Evolutionary conservation across 2,888 invertebrate genomes (phyloP).

Genomic region (Leptinotarsa tumamoca): DNA sequence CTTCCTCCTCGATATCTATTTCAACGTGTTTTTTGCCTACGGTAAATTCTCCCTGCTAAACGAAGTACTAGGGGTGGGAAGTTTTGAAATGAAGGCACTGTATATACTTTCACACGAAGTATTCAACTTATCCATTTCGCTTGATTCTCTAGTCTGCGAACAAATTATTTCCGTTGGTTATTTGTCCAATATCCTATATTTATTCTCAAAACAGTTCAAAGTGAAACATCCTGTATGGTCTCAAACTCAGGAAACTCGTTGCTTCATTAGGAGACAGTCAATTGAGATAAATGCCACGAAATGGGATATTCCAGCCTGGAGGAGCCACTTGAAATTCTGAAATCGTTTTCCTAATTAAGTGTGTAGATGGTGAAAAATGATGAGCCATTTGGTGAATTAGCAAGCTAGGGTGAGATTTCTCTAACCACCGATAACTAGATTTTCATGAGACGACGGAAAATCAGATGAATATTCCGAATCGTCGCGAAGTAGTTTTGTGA

Average conservation of each 20-base stretch:
- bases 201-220: not conserved
- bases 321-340: slow-evolving; percentile 24
- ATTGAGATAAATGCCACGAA: slow-evolving; percentile 26
- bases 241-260: not conserved
- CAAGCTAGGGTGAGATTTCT: not conserved
- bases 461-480: too few relatives aligned
- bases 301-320: slow-evolving; percentile 17
- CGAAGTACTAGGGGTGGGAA: too few relatives aligned
- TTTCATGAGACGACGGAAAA: not conserved
- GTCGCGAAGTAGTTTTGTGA: not conserved
- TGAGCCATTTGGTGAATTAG: slow-evolving; percentile 23
- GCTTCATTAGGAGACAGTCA: slow-evolving; percentile 18
- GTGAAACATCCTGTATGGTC: not conserved
- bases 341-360: slow-evolving; percentile 24
- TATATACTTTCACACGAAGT: too few relatives aligned
- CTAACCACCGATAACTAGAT: slow-evolving; percentile 12
- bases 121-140: too few relatives aligned
- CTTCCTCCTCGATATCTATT: too few relatives aligned
- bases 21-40: too few relatives aligned
- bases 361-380: slow-evolving; percentile 25
- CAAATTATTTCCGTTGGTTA: too few relatives aligned
- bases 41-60: too few relatives aligned
- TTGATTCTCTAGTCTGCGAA: too few relatives aligned
- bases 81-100: too few relatives aligned
- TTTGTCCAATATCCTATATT: too few relatives aligned